Evolutionary conservation across 1,140 invertebrate species (phyloP).

Genomic region (Heliconius melpomene): DNA sequence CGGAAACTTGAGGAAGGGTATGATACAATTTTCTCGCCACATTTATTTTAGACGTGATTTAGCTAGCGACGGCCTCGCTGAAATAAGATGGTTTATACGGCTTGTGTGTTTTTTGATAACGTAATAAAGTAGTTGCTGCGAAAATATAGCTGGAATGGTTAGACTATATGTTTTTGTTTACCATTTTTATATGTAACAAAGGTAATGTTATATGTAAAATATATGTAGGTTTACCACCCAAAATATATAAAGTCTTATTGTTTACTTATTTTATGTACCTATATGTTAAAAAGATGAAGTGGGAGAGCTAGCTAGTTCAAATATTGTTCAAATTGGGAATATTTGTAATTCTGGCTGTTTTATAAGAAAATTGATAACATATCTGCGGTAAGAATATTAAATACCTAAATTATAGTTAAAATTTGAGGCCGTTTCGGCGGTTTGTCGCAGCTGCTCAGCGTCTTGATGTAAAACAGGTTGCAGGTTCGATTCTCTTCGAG

Average conservation of each 20-base stretch:
- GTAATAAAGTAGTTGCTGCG: background rate
- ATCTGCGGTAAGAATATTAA: background rate
- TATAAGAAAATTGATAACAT: no score
- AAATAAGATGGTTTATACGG: constrained; percentile 1
- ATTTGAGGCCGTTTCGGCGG: no score
- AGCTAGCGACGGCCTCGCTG: background rate
- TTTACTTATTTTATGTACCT: no score
- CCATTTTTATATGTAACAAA: background rate
- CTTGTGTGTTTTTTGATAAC: background rate
- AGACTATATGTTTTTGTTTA: background rate
- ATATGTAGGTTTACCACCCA: no score
- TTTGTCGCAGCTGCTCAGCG: no score
- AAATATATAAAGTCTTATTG: no score
- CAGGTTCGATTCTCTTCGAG: background rate
- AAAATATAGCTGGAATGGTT: constrained; percentile 1
- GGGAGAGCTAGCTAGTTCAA: no score
- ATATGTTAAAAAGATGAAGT: no score
- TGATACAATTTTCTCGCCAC: constrained; percentile 20
- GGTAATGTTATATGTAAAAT: background rate
- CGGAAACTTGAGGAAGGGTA: constrained; percentile 27
- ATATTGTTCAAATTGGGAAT: no score
- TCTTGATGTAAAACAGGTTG: background rate
- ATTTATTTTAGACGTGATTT: constrained; percentile 22
- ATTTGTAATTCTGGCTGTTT: no score
- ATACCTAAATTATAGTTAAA: background rate